A percentile compares a stretch with the other conserved stretches of the same genome.
These are phyloP conservation scores for Lasioglossum vierecki DNA, from an alignment of 2,888 invertebrate genomes.

Conservation along the genomic window DNA sequence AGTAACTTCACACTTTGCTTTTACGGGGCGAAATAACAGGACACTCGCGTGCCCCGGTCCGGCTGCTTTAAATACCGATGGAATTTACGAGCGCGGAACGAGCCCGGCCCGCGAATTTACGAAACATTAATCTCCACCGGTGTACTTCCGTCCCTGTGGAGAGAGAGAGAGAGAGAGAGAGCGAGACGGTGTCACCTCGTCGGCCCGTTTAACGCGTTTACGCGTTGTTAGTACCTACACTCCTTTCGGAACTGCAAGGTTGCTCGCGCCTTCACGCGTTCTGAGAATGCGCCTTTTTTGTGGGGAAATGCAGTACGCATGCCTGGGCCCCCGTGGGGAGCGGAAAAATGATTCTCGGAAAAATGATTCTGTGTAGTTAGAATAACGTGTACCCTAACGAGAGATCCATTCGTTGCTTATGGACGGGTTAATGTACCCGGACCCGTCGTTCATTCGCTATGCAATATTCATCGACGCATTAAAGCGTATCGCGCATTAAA, in stretches of 20 bases:
- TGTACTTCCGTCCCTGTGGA: conserved; percentile 26
- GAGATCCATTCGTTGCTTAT: not conserved
- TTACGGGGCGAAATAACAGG: conserved; percentile 32
- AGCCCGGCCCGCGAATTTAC: conserved; percentile 34
- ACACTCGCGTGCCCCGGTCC: conserved; percentile 1
- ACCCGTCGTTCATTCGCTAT: not conserved
- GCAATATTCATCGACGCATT: not conserved
- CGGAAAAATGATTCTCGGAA: too few species aligned
- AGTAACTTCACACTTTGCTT: conserved; percentile 50
- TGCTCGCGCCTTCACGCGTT: conserved; percentile 31
- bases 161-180: not conserved
- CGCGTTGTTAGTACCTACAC: not conserved
- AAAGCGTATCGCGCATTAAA: conserved; percentile 27
- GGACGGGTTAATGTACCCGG: not conserved
- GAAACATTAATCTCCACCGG: conserved; percentile 37
- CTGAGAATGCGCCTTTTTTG: not conserved
- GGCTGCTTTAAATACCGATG: conserved; percentile 46
- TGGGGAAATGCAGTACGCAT: too few species aligned
- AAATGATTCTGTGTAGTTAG: not conserved
- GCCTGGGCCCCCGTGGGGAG: too few species aligned
- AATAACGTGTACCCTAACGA: not conserved
- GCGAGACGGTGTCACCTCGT: not conserved
- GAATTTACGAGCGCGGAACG: conserved; percentile 40
- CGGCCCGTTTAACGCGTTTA: conserved; percentile 13
- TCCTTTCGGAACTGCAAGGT: not conserved